These are phyloP conservation scores for Tipula lateralis DNA, from an alignment of 2,888 invertebrate species.

Conservation along the genomic window DNA sequence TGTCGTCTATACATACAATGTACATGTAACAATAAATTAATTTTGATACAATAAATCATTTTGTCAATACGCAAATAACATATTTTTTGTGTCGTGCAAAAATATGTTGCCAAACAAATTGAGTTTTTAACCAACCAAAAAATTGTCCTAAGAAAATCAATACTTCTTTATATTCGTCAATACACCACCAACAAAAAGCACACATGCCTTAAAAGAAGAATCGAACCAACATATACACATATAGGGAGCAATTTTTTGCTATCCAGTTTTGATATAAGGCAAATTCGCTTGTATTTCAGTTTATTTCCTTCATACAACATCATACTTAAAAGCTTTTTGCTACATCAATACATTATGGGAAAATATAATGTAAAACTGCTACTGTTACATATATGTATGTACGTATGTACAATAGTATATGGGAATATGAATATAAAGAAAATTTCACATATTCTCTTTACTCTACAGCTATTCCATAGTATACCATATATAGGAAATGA, in stretches of 20 bases:
- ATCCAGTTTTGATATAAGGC: not conserved
- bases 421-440: not conserved
- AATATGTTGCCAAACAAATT: not conserved
- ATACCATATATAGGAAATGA: not conserved
- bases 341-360: not conserved
- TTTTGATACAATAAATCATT: slow-evolving; percentile 11
- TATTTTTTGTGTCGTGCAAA: not conserved
- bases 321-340: not conserved
- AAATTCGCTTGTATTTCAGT: not conserved
- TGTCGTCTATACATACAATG: no score
- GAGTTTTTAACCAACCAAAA: not conserved
- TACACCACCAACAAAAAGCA: not conserved
- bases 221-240: not conserved
- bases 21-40: not conserved
- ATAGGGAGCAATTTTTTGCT: not conserved
- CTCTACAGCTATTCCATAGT: not conserved
- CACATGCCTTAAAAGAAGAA: not conserved
- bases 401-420: not conserved
- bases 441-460: not conserved
- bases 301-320: not conserved
- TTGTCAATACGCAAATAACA: not conserved
- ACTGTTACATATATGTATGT: not conserved
- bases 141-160: not conserved
- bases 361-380: not conserved
- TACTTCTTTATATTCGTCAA: not conserved